Conservation (phyloP, 1,140 invertebrate genomes). For the Nymphalis io region DNA sequence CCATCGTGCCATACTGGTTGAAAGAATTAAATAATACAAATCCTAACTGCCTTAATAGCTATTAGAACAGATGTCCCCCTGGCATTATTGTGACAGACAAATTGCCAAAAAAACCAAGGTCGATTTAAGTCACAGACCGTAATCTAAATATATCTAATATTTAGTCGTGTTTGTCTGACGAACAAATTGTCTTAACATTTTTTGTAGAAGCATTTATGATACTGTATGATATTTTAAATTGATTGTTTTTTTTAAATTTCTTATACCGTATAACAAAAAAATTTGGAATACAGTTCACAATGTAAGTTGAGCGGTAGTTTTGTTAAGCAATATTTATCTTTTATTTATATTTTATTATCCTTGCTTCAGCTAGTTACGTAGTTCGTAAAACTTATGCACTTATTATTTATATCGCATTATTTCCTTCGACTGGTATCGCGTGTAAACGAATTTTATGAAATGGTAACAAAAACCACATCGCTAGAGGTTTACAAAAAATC, state of each 20-base stretch:
- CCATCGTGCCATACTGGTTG: neutral
- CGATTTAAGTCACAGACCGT: neutral
- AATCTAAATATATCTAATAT: neutral
- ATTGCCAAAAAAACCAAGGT: constrained; percentile 7
- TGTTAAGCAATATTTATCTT: no score
- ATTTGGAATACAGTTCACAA: neutral
- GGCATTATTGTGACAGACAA: constrained; percentile 3
- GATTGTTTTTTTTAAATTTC: neutral
- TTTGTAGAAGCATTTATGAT: neutral
- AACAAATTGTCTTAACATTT: neutral
- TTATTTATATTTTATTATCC: no score
- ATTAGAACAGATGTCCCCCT: neutral
- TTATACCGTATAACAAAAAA: neutral
- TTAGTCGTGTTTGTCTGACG: constrained; percentile 1
- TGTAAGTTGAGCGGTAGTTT: no score
- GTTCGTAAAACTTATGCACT: no score
- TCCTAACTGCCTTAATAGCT: neutral
- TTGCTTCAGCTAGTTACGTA: no score
- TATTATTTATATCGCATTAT: no score
- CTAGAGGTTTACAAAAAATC: no score
- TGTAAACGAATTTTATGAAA: no score
- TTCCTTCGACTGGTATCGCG: no score
- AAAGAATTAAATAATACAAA: neutral
- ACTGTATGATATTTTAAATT: neutral
- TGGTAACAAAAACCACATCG: no score